A percentile compares a stretch with the other conserved stretches of the same genome.
These are phyloP conservation scores for Hyaena hyaena DNA, from an alignment of 2,113 vertebrate species.

Conservation along the genomic window DNA sequence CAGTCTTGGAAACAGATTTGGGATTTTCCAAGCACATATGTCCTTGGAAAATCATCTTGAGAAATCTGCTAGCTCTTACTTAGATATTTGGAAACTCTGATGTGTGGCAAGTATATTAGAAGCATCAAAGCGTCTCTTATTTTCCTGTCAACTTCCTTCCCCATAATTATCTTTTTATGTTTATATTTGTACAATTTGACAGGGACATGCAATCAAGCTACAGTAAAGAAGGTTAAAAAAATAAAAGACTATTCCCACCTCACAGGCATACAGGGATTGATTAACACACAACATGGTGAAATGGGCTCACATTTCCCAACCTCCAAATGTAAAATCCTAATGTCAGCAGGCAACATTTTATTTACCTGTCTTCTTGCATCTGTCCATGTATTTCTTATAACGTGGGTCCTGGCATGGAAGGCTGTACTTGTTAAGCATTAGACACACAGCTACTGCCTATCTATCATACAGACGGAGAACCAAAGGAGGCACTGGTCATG, in stretches of 20 bases:
- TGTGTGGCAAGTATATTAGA: background rate
- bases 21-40: background rate
- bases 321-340: background rate
- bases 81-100: background rate
- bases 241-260: background rate
- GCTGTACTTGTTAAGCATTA: conserved; percentile 71
- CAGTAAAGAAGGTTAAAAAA: background rate
- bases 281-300: background rate
- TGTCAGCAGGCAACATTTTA: conserved; percentile 21
- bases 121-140: background rate
- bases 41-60: background rate
- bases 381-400: conserved; percentile 77
- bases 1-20: background rate
- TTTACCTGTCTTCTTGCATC: conserved; percentile 77
- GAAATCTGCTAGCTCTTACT: background rate
- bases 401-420: conserved; percentile 77
- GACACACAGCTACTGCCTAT: conserved; percentile 73
- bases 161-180: background rate
- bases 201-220: background rate
- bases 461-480: conserved; percentile 75
- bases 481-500: conserved; percentile 80
- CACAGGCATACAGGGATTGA: background rate
- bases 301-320: background rate
- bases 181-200: background rate
- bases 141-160: background rate